A percentile compares a stretch with the other conserved stretches of the same genome.
Conservation (phyloP, 2,888 invertebrate species). For the Suillia variegata region DNA sequence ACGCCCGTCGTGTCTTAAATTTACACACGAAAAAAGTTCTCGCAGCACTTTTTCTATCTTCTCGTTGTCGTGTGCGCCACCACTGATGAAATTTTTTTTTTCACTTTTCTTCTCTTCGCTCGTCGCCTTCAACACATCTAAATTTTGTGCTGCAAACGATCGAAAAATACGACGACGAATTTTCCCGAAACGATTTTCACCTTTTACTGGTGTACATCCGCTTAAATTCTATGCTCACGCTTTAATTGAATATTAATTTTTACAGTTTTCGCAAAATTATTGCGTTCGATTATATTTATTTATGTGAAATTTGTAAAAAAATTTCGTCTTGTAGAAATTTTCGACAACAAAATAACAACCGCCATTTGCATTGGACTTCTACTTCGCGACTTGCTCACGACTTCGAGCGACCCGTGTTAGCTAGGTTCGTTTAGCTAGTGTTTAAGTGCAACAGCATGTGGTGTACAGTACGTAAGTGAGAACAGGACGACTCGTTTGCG, state of each 20-base stretch:
- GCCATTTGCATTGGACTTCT: conserved; percentile 87
- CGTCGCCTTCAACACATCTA: conserved; percentile 4
- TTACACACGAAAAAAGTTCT: conserved; percentile 13
- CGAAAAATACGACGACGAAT: too few species aligned
- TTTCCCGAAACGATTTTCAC: conserved; percentile 36
- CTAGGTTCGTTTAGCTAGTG: conserved; percentile 8
- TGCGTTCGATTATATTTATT: conserved; percentile 43
- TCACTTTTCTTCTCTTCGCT: conserved; percentile 24
- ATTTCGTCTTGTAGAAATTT: conserved; percentile 54
- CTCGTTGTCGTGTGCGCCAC: conserved; percentile 28
- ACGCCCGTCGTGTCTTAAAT: conserved; percentile 6
- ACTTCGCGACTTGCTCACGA: conserved; percentile 24
- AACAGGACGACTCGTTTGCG: neutral
- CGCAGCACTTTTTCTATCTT: conserved; percentile 45
- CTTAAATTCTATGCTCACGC: conserved; percentile 30
- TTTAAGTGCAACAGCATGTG: conserved; percentile 6
- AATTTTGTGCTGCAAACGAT: conserved; percentile 34
- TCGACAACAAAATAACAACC: conserved; percentile 96
- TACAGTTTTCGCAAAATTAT: conserved; percentile 41
- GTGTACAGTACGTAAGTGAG: neutral
- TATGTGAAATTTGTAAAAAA: conserved; percentile 54
- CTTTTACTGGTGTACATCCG: conserved; percentile 29
- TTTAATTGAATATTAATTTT: conserved; percentile 36
- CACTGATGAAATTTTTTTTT: conserved; percentile 43
- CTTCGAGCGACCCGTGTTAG: conserved; percentile 16